A percentile compares a stretch with the other conserved stretches of the same genome.
These are phyloP conservation scores for Heliocidaris erythrogramma DNA, from an alignment of 35 echinoderm and acorn worm species.

Conservation along the genomic window DNA sequence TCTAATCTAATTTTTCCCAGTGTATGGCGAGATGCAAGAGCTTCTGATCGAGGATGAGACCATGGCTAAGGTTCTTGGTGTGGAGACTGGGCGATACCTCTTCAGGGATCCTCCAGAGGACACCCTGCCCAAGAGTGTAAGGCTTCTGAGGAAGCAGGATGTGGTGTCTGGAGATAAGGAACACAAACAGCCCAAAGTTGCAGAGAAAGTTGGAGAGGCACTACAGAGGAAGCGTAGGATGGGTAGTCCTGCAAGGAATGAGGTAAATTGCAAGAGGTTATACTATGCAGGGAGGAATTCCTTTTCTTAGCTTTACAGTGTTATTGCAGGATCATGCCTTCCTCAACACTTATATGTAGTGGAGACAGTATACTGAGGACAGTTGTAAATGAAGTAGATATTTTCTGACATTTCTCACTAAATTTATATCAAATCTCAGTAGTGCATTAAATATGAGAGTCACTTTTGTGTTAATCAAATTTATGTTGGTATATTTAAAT, in stretches of 20 bases:
- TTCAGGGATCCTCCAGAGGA: slow-evolving; percentile 35
- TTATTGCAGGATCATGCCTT: no score
- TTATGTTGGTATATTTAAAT: no score
- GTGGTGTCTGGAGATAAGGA: not conserved
- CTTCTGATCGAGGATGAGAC: slow-evolving; percentile 49
- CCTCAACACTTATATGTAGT: no score
- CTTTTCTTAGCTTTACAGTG: no score
- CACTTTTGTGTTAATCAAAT: no score
- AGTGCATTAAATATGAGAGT: no score
- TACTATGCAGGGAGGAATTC: no score
- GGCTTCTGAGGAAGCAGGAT: slow-evolving; percentile 43
- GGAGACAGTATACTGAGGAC: no score
- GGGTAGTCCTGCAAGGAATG: not conserved
- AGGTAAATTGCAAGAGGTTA: not conserved
- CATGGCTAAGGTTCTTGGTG: slow-evolving; percentile 42
- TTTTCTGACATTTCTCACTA: no score
- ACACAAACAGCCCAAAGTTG: not conserved
- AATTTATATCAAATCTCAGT: no score
- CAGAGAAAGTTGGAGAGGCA: not conserved
- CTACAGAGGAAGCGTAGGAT: not conserved
- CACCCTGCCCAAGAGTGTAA: not conserved
- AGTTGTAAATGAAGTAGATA: no score
- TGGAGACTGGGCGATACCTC: slow-evolving; percentile 51
- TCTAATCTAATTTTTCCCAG: not conserved
- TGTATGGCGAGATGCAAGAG: not conserved